Evolutionary conservation across 2,113 vertebrate species (phyloP).

Genomic region (Anas platyrhynchos): DNA sequence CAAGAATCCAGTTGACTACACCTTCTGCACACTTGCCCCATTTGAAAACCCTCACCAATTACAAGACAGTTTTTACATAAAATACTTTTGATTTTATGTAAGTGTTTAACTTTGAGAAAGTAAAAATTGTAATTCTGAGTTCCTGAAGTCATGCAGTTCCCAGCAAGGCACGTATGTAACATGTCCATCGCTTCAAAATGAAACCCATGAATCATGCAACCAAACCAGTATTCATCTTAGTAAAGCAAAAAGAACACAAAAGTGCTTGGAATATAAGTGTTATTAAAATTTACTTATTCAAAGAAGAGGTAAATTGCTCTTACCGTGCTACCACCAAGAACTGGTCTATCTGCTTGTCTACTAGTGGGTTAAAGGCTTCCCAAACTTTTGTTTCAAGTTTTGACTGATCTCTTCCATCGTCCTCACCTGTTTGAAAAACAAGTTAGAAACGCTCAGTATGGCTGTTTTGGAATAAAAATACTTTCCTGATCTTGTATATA

Average conservation of each 20-base stretch:
- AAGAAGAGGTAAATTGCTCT: conserved; percentile 55
- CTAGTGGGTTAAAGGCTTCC: conserved; percentile 89
- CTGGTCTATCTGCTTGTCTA: conserved; percentile 98
- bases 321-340: conserved; percentile 98
- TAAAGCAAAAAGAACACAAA: not conserved
- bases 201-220: not conserved
- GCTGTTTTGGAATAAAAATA: not conserved
- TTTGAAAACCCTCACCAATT: not conserved
- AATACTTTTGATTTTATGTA: not conserved
- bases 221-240: not conserved
- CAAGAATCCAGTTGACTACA: not conserved
- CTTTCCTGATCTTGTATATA: not conserved
- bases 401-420: conserved; percentile 90
- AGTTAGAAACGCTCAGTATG: not conserved
- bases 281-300: not conserved
- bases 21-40: not conserved
- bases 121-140: not conserved
- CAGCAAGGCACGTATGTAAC: not conserved
- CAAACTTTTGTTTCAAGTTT: conserved; percentile 95
- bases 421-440: conserved; percentile 80
- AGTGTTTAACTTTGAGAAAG: not conserved
- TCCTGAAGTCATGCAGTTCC: not conserved
- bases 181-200: not conserved
- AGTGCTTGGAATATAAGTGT: not conserved
- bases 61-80: not conserved